Evolutionary conservation across 2,888 invertebrate species (phyloP).

Genomic region (Hemicrepidius hirtus): DNA sequence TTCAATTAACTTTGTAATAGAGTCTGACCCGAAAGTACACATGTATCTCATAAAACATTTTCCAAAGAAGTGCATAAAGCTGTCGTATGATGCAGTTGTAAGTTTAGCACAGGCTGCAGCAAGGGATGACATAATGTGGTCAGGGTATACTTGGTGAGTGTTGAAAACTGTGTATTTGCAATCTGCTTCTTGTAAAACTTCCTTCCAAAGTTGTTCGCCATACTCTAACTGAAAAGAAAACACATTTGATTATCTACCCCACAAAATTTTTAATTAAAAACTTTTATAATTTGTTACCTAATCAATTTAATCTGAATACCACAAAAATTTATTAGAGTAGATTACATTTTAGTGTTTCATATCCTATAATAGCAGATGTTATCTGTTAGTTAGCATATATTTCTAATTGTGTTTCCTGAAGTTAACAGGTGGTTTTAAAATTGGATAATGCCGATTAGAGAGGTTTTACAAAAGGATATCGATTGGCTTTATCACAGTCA

Average conservation of each 20-base stretch:
- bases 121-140: conserved; percentile 85
- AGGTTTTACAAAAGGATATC: too few relatives aligned
- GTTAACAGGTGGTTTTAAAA: too few relatives aligned
- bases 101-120: conserved; percentile 83
- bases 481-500: too few relatives aligned
- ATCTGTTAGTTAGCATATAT: too few relatives aligned
- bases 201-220: conserved; percentile 86
- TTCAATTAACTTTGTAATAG: background rate
- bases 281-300: too few relatives aligned
- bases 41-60: conserved; percentile 93
- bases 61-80: conserved; percentile 91
- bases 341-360: too few relatives aligned
- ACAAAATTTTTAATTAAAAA: too few relatives aligned
- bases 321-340: too few relatives aligned
- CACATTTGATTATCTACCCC: conserved; percentile 12
- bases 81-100: conserved; percentile 80
- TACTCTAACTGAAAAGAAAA: conserved; percentile 81
- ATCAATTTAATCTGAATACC: too few relatives aligned
- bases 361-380: too few relatives aligned
- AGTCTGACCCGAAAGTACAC: conserved; percentile 85
- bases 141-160: conserved; percentile 89
- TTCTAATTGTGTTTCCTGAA: too few relatives aligned
- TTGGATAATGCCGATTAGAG: too few relatives aligned
- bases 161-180: conserved; percentile 85
- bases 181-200: conserved; percentile 81